Conservation (phyloP, 2,888 invertebrate genomes). For the Craniophora ligustri region DNA sequence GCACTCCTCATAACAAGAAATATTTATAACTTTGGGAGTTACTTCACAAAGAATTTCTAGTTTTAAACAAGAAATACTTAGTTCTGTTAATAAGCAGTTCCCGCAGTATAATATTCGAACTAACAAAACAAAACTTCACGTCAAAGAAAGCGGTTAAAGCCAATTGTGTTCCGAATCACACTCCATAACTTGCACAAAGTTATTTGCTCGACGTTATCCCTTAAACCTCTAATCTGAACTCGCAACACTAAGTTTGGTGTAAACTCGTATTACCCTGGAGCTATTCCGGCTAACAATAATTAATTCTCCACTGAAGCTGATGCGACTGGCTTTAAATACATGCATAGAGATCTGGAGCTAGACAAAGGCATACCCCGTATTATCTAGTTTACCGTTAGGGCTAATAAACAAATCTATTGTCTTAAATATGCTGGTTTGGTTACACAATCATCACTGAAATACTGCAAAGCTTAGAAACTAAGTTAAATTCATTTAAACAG, state of each 20-base stretch:
- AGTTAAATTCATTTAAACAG: no score
- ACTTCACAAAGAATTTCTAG: no score
- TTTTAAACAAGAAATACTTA: no score
- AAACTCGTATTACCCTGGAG: constrained; percentile 47
- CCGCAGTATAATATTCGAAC: constrained; percentile 21
- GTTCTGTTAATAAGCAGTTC: constrained; percentile 17
- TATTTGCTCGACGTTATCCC: constrained; percentile 43
- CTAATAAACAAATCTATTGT: constrained; percentile 43
- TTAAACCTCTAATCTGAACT: constrained; percentile 44
- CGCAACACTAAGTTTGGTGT: constrained; percentile 44
- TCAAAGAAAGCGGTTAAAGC: constrained; percentile 18
- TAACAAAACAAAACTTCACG: constrained; percentile 20
- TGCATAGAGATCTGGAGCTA: constrained; percentile 24
- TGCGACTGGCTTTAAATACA: constrained; percentile 43
- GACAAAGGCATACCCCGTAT: constrained; percentile 42
- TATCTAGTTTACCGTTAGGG: constrained; percentile 16
- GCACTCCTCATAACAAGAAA: no score
- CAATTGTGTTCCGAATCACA: constrained; percentile 38
- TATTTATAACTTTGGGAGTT: no score
- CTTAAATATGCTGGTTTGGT: constrained; percentile 22
- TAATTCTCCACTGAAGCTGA: constrained; percentile 57
- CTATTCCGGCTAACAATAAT: constrained; percentile 55
- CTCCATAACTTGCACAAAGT: constrained; percentile 31
- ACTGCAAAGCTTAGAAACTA: no score
- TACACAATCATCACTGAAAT: no score